phyloP scores from a whole-genome alignment of 2,888 invertebrate species.

The Spatulosminthurus flaviceps region DNA sequence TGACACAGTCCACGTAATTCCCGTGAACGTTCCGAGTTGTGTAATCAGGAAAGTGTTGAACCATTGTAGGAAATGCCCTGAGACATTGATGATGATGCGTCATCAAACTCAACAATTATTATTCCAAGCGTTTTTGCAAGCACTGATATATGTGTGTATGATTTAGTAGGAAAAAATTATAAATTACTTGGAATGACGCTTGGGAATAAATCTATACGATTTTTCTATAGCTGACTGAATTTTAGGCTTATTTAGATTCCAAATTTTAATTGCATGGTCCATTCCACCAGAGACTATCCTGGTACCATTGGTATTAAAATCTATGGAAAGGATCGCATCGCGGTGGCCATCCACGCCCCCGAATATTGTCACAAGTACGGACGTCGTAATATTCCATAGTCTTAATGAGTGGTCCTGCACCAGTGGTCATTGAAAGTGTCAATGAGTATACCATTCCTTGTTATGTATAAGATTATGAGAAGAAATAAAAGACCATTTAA shows the following conservation, averaged over 20 bases:
- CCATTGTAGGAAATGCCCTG: constrained; percentile 78
- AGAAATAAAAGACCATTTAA: too few species aligned
- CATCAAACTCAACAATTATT: neutral
- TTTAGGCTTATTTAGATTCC: constrained; percentile 84
- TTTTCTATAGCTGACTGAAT: constrained; percentile 84
- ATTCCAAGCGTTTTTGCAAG: too few species aligned
- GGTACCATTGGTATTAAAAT: constrained; percentile 82
- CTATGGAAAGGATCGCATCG: constrained; percentile 86
- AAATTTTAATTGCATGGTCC: constrained; percentile 96
- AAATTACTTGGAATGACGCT: constrained; percentile 1
- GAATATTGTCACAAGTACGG: constrained; percentile 92
- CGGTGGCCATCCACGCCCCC: constrained; percentile 97
- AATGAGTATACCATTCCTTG: neutral
- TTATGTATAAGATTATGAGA: too few species aligned
- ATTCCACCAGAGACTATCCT: constrained; percentile 96
- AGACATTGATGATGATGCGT: neutral
- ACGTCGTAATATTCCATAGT: constrained; percentile 93
- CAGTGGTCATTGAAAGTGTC: too few species aligned
- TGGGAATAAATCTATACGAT: constrained; percentile 71
- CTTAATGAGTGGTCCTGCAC: constrained; percentile 78
- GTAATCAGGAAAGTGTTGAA: constrained; percentile 94
- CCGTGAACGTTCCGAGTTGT: constrained; percentile 95
- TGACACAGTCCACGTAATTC: constrained; percentile 97
- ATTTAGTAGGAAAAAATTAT: too few species aligned
- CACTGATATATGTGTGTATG: too few species aligned